Base-by-base conservation (phyloP, 2,113 vertebrate species). In the Atherinomorus stipes region DNA sequence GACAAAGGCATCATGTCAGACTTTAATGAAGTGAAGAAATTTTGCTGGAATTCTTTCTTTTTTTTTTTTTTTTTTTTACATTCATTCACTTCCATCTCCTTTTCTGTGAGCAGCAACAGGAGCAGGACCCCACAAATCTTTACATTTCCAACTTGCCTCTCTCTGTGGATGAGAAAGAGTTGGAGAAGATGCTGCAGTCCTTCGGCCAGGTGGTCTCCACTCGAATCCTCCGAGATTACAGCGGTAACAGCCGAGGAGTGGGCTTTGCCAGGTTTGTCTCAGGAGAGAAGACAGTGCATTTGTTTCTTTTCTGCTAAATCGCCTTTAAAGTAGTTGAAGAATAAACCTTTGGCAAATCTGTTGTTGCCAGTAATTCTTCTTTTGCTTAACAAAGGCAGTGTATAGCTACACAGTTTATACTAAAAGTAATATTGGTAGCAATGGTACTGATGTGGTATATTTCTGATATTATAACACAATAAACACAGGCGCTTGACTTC, bases 81-180 rank as follows among this genome's bases (percentile, higher is more conserved):
- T 9, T 11, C 13, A 64, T 74, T 54, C 19, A 59, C 56, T 23
- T 54, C 37, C 11, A 2, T 62, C 50, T 83, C 68, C 87, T 78
- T 84, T 59, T 21, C 82, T 78, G 31, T 71, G 61, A 89, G 11
- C 90, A 99, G 98, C 98, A 99, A 95, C 98, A 99, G 95, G 98
- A 99, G 76, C 98, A 99, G 94, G 94, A 95, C 77, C 94, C 93
- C 7, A 95, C 94, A 80, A 99, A 99, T 88, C 94, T 99, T 62
- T 99, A 99, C 92, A 97, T 99, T 91, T 99, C 98, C 92, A 99
- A 99, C 91, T 90, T 99, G 90, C 98, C 98, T 0, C 93, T 99
- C 76, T 98, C 96, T 23, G 97, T 99, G 96, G 98, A 99, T 71
- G 97, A 99, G 84, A 98, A 99, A 85, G 98, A 99, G 86, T 89